These are phyloP conservation scores for Bufo bufo DNA, from an alignment of 2,113 vertebrate species.

Conservation along the genomic window DNA sequence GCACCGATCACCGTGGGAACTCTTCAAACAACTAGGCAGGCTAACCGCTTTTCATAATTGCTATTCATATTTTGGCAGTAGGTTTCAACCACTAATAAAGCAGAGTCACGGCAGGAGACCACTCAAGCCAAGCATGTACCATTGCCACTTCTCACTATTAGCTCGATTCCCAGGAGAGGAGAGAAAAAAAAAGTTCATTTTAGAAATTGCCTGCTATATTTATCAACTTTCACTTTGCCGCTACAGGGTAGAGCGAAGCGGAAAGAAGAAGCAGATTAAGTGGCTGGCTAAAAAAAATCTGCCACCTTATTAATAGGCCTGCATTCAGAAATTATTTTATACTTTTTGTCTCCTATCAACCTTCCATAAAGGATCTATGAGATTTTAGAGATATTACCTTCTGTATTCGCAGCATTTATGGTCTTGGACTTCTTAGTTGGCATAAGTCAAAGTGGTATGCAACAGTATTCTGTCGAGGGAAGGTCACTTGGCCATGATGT, in stretches of 20 bases:
- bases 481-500: not conserved
- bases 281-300: not conserved
- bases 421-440: too few relatives aligned
- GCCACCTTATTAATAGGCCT: not conserved
- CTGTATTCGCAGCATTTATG: too few relatives aligned
- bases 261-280: not conserved
- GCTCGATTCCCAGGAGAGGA: slow-evolving; percentile 8
- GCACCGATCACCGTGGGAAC: slow-evolving; percentile 20
- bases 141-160: not conserved
- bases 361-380: too few relatives aligned
- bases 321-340: not conserved
- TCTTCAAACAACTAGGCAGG: slow-evolving; percentile 40
- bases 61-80: slow-evolving; percentile 47
- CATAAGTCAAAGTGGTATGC: too few relatives aligned
- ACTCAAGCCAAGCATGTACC: slow-evolving; percentile 18
- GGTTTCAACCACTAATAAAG: slow-evolving; percentile 35
- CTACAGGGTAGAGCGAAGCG: not conserved
- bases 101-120: not conserved
- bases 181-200: not conserved
- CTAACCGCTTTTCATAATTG: slow-evolving; percentile 49
- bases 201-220: slow-evolving; percentile 11
- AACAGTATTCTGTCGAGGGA: too few relatives aligned
- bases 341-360: not conserved
- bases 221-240: slow-evolving; percentile 3
- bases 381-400: too few relatives aligned